Percentiles rank a stretch among this genome's conserved stretches.
Evolutionary conservation across 92 coral and sea anemone genomes (phyloP).

Genomic region (Bergia puertoricense): DNA sequence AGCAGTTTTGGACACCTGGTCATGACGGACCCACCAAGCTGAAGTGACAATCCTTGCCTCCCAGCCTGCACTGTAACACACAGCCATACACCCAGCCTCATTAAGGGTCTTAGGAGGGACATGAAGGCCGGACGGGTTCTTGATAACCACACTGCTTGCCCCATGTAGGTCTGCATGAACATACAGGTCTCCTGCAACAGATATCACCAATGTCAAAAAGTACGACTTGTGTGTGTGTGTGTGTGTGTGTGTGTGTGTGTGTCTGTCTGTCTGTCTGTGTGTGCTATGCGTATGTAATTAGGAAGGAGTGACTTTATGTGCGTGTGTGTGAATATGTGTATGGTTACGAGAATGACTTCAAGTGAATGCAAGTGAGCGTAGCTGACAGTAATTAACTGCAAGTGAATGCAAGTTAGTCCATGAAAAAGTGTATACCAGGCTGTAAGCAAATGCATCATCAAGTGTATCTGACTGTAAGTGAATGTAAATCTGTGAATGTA

Average conservation of each 20-base stretch:
- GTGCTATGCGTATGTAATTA: too few relatives aligned
- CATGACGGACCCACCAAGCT: conserved; percentile 98
- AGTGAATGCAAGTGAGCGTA: neutral
- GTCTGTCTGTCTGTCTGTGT: too few relatives aligned
- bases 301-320: too few relatives aligned
- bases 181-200: conserved; percentile 76
- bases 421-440: neutral
- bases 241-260: too few relatives aligned
- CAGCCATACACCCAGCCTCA: conserved; percentile 97
- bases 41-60: conserved; percentile 87
- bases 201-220: neutral
- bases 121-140: conserved; percentile 78
- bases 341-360: neutral
- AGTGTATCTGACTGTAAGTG: neutral
- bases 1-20: conserved; percentile 99
- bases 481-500: neutral
- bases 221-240: too few relatives aligned
- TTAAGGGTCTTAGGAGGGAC: conserved; percentile 95
- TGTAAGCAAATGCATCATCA: neutral
- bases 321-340: too few relatives aligned
- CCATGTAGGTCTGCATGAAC: conserved; percentile 99
- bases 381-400: neutral
- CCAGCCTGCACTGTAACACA: conserved; percentile 93
- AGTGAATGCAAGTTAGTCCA: too few relatives aligned
- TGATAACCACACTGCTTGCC: conserved; percentile 86